A percentile compares a stretch with the other conserved stretches of the same genome.
Evolutionary conservation across 2,113 vertebrate genomes (phyloP).

Genomic region (Geococcyx californianus): DNA sequence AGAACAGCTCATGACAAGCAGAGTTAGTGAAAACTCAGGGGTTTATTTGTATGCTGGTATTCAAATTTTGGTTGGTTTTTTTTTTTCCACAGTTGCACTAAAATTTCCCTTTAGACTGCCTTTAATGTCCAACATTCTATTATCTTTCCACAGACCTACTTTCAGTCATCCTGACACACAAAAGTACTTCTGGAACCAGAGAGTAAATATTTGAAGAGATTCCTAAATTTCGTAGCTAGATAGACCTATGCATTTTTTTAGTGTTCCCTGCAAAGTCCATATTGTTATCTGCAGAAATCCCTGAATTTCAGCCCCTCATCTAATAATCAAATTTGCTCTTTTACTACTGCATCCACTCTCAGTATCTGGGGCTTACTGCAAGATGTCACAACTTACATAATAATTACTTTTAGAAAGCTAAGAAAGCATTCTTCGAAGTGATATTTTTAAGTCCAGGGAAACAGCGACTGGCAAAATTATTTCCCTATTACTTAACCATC

Average conservation of each 20-base stretch:
- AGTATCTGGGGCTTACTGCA: background rate
- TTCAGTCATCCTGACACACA: background rate
- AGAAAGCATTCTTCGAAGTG: background rate
- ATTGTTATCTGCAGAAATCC: background rate
- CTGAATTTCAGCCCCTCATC: background rate
- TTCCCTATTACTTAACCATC: background rate
- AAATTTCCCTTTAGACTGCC: background rate
- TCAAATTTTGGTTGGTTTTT: background rate
- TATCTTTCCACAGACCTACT: background rate
- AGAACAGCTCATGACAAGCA: constrained; percentile 48
- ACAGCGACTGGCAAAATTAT: background rate
- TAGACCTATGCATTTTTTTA: background rate
- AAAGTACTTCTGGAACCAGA: background rate
- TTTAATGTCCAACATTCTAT: background rate
- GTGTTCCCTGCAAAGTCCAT: background rate
- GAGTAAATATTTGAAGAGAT: background rate
- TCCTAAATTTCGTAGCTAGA: background rate
- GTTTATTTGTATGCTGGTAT: background rate
- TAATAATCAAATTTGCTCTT: background rate
- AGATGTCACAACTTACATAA: background rate
- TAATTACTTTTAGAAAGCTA: background rate
- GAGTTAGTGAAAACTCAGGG: constrained; percentile 32
- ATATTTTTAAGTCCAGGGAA: background rate
- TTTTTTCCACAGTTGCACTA: background rate
- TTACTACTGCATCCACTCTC: background rate